Evolutionary conservation across 2,888 invertebrate genomes (phyloP), one percentile per base, ranked within the genome.

Genomic region (Epinotia bilunana): DNA sequence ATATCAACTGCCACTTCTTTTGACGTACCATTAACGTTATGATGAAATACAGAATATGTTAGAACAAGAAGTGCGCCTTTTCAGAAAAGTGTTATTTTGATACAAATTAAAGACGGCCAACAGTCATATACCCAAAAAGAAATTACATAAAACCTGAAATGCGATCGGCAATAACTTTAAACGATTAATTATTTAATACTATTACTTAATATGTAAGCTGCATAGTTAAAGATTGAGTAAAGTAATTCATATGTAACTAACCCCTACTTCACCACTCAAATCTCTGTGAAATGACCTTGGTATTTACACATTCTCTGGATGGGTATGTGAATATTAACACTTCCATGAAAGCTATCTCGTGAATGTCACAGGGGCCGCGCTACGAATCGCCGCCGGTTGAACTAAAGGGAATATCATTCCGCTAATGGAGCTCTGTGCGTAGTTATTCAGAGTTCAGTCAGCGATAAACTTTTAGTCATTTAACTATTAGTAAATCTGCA

Each of bases 391-490:
- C 84, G 84, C 86, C 84, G 84, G 81, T 84, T 87, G 87, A 87
- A 87, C 88, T 86, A 89, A 89, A 87, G 87, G 86, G 86, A 90
- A 91, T 90, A 91, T 91, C 87, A 91, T 91, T 90, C 86, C 89
- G 83, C 90, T 91, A 92, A 92, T 92, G 91, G 91, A 89, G 84
- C 83, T 82, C 85, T 87, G 81, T 85, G 79, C 79, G 83, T 84
- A 78, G 79, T 84, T 83, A 68, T 69, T 69, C 28, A 9, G 18
- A 33, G 69, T 28, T 58, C 68, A 57, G 33, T 18, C 39, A 46
- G 6, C 43, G 58, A 46, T 58, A 43, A 43, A 58, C 20, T 39
- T 55, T 55, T 4, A 23, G 18, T 16, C 33, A 7, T 28, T 55
- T 53, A 23, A 49, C 7, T 49, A 49, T 67, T 39, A 65, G 12